These are phyloP conservation scores for Microplitis mediator DNA, from an alignment of 1,140 invertebrate genomes.

Conservation along the genomic window DNA sequence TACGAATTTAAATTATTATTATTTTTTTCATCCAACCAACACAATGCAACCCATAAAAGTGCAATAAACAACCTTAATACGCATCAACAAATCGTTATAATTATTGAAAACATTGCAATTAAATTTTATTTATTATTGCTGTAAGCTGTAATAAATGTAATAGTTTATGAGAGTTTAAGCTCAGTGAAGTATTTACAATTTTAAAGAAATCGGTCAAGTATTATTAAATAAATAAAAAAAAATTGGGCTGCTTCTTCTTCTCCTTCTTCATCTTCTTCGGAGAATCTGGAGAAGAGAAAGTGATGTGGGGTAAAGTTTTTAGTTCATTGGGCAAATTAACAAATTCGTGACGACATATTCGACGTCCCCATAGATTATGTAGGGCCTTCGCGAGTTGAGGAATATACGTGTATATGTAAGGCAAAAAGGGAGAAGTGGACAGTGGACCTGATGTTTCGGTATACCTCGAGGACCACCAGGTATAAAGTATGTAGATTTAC, in stretches of 20 bases:
- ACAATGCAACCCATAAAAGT: background rate
- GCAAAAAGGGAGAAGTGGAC: constrained; percentile 1
- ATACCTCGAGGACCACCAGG: constrained; percentile 12
- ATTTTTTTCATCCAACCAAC: background rate
- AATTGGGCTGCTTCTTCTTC: background rate
- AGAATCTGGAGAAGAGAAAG: constrained; percentile 32
- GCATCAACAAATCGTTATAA: too few species aligned
- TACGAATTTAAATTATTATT: constrained; percentile 1
- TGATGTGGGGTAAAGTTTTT: constrained; percentile 44
- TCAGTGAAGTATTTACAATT: too few species aligned
- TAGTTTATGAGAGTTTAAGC: too few species aligned
- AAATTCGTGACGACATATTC: constrained; percentile 49
- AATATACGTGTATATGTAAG: background rate
- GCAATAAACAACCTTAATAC: too few species aligned
- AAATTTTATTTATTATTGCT: too few species aligned
- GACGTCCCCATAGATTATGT: constrained; percentile 37
- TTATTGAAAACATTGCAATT: too few species aligned
- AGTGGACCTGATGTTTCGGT: constrained; percentile 9
- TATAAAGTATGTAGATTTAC: background rate
- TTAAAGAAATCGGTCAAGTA: background rate
- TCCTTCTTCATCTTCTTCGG: background rate
- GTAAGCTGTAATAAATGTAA: too few species aligned
- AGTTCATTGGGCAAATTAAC: constrained; percentile 51
- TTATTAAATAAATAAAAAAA: constrained; percentile 3
- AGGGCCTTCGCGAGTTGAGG: background rate